Percentiles rank a stretch among this genome's conserved stretches.
phyloP scores from a whole-genome alignment of 2,113 vertebrate genomes.

The Psilopogon haemacephalus region DNA sequence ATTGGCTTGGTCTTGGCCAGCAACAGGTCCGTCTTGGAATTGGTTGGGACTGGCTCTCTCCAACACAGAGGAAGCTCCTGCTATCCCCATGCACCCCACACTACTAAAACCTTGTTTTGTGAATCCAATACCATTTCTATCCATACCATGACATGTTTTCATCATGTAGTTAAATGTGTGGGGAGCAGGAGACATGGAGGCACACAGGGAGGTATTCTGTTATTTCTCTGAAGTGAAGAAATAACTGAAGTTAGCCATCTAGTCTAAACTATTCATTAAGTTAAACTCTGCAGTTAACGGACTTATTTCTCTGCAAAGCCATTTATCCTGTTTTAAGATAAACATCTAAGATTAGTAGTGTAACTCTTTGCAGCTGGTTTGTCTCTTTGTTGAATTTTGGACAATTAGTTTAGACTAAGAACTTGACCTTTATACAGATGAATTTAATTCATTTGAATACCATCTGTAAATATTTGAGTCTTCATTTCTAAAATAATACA shows the following conservation, averaged over 20 bases:
- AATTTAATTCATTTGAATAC: not conserved
- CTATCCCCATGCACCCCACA: not conserved
- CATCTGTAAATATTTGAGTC: not conserved
- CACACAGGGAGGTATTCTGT: not conserved
- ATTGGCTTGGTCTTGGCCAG: not conserved
- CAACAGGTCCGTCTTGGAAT: rapidly evolving
- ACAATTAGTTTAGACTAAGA: not conserved
- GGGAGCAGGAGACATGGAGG: not conserved
- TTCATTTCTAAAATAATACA: not conserved
- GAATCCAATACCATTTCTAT: not conserved
- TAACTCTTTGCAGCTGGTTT: not conserved
- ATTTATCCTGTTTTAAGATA: slow-evolving; percentile 17
- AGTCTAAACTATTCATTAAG: not conserved
- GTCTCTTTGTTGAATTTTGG: not conserved
- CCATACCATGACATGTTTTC: not conserved
- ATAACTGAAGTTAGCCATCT: not conserved
- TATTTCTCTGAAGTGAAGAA: not conserved
- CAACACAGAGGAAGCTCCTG: not conserved
- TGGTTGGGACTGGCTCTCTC: not conserved
- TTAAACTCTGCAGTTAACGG: not conserved
- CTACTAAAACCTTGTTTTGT: not conserved
- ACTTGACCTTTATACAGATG: not conserved
- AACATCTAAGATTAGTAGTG: not conserved
- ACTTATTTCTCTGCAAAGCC: not conserved
- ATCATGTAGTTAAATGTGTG: rapidly evolving